Evolutionary conservation across 2,797 vertebrate species (phyloP).

Genomic region (Microctenopoma lineatum): DNA sequence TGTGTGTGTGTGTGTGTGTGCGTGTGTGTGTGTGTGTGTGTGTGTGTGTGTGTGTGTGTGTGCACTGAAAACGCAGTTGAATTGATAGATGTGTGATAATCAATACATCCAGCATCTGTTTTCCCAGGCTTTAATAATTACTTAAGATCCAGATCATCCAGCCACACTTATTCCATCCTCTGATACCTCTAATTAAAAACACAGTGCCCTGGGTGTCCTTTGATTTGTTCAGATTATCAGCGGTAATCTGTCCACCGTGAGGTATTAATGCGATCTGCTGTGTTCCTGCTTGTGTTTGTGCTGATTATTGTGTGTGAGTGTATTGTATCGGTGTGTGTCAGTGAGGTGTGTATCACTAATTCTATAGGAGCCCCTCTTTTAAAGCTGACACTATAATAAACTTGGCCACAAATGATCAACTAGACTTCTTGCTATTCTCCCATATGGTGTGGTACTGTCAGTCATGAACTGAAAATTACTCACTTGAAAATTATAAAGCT

Average conservation of each 20-base stretch:
- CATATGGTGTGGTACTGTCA: constrained; percentile 18
- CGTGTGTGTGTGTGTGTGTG: neutral
- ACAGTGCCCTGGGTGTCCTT: constrained; percentile 53
- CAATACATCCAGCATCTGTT: constrained; percentile 74
- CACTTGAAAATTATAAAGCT: neutral
- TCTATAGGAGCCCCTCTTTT: constrained; percentile 21
- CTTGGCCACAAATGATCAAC: constrained; percentile 6
- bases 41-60: neutral
- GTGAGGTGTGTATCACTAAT: constrained; percentile 24
- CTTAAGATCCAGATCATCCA: constrained; percentile 26
- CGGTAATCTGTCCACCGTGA: constrained; percentile 72
- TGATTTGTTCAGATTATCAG: constrained; percentile 65
- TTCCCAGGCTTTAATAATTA: constrained; percentile 45
- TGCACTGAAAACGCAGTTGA: neutral
- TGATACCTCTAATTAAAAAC: constrained; percentile 69
- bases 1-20: no score
- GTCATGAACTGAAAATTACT: neutral
- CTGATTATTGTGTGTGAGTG: constrained; percentile 58
- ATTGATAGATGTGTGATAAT: constrained; percentile 81
- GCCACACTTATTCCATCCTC: constrained; percentile 37
- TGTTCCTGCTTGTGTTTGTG: constrained; percentile 78
- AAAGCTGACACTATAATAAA: constrained; percentile 19
- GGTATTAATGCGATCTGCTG: constrained; percentile 80
- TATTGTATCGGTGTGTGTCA: constrained; percentile 28
- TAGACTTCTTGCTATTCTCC: constrained; percentile 8